Evolutionary conservation across 2,797 vertebrate genomes (phyloP), one percentile per base, ranked within the genome.

Genomic region (Sorex maritimensis): DNA sequence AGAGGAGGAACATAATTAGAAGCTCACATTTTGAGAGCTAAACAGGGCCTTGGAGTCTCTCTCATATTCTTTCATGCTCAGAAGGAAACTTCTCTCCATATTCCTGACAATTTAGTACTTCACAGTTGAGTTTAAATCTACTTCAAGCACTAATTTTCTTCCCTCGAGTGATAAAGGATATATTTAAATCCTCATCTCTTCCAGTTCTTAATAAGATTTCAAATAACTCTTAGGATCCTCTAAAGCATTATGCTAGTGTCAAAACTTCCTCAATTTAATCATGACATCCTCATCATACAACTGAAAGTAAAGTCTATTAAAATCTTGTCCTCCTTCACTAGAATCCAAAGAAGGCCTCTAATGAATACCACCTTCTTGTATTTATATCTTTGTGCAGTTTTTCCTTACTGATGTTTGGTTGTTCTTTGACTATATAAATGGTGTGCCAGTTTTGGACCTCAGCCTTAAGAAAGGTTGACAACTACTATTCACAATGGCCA

Each of bases 11-110:
- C 23, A 13, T 80, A 86, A 87, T 86, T 83, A 77, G 68, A 88
- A 88, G 41, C 83, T 90, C 84, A 80, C 34, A 58, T 87, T 93
- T 84, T 46, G n/a, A 71, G 65, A 46, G 81, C 49, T 28, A 77
- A 77, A 91, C 79, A 15, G 11, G 55, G 6, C 69, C 61, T 80
- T 71, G 14, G 65, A 82, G n/a, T n/a, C 79, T 26, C 21, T 23
- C 19, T 41, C 34, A 12, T 26, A 52, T 24, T 46, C 65, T 52
- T 94, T 94, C 2, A 30, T 77, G 13, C 13, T 79, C 17, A 44
- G 17, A 79, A 19, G 75, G 72, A 93, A 90, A 73, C n/a, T 41
- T 86, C 38, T 87, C 6, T 79, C 41, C 17, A 14, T 9, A 30
- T 17, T 2, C 28, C 67, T 61, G 63, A 38, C n/a, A 79, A 55